Percentiles rank a stretch among this genome's conserved stretches.
Evolutionary conservation across 92 coral and sea anemone genomes (phyloP).

Genomic region (Porites cylindrica): DNA sequence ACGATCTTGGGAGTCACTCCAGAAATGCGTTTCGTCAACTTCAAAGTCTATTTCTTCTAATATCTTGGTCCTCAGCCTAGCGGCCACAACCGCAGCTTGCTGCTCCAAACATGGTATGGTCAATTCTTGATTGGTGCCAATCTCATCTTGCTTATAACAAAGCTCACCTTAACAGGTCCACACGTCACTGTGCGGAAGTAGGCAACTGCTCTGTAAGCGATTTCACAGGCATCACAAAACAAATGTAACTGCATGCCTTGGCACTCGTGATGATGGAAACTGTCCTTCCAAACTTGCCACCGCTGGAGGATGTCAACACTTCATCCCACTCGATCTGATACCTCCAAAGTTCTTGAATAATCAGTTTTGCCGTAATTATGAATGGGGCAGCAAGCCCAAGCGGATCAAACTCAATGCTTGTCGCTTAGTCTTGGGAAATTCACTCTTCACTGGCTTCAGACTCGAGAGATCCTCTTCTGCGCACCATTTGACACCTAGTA

Average conservation of each 20-base stretch:
- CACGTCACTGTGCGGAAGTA: too few relatives aligned
- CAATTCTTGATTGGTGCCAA: slow-evolving; percentile 43
- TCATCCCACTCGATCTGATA: slow-evolving; percentile 25
- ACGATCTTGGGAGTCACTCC: slow-evolving; percentile 1
- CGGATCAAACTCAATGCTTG: slow-evolving; percentile 25
- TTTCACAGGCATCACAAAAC: too few relatives aligned
- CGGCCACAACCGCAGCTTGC: slow-evolving; percentile 43
- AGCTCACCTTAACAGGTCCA: background rate
- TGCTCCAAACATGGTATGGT: slow-evolving; percentile 50
- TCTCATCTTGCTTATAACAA: slow-evolving; percentile 31
- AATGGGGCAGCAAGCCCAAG: slow-evolving; percentile 9
- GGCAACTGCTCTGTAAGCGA: too few relatives aligned
- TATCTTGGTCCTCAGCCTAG: slow-evolving; percentile 32
- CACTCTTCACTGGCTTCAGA: slow-evolving; percentile 11
- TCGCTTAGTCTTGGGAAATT: slow-evolving; percentile 32
- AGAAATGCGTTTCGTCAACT: slow-evolving; percentile 7
- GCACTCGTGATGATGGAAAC: too few relatives aligned
- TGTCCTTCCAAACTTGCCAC: too few relatives aligned
- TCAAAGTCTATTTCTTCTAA: slow-evolving; percentile 28
- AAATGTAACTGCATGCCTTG: too few relatives aligned
- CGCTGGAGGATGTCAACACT: background rate
- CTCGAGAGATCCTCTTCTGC: background rate
- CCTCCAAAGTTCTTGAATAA: slow-evolving; percentile 28
- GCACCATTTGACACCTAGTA: slow-evolving; percentile 9
- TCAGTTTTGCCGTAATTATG: slow-evolving; percentile 29